Conservation (phyloP, 1,140 invertebrate species). For the Agrypnia vestita region DNA sequence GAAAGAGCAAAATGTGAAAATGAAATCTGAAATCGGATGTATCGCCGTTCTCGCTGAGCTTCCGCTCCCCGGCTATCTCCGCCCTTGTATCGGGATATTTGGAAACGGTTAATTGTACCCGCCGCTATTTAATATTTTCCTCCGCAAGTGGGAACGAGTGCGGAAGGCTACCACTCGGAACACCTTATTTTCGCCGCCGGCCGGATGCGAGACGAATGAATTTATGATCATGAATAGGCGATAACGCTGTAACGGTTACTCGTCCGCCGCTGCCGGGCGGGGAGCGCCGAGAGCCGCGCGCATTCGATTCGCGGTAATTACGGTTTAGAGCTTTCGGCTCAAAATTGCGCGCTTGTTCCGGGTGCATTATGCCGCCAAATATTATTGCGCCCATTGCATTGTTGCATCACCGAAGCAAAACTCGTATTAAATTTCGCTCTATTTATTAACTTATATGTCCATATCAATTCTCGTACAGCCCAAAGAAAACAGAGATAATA, state of each 20-base stretch:
- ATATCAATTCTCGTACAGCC: too few relatives aligned
- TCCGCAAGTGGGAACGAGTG: neutral
- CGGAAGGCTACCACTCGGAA: slow-evolving; percentile 25
- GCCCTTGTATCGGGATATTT: slow-evolving; percentile 15
- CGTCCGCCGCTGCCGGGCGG: neutral
- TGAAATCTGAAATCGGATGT: neutral
- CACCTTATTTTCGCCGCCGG: slow-evolving; percentile 46
- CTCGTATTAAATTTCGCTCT: too few relatives aligned
- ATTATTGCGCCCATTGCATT: neutral
- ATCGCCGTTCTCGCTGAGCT: neutral
- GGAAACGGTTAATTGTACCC: slow-evolving; percentile 34
- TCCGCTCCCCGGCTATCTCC: neutral
- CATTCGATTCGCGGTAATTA: slow-evolving; percentile 25
- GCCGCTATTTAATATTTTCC: slow-evolving; percentile 28
- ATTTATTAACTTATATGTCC: too few relatives aligned
- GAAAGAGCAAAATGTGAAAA: neutral
- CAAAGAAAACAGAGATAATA: too few relatives aligned
- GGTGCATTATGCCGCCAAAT: neutral
- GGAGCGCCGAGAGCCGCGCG: neutral
- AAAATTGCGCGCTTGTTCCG: neutral
- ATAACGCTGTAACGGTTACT: slow-evolving; percentile 61
- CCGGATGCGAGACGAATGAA: slow-evolving; percentile 61
- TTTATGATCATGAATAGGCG: slow-evolving; percentile 61
- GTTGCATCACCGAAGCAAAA: too few relatives aligned
- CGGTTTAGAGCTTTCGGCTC: neutral